Evolutionary conservation across 2,113 vertebrate species (phyloP).

Genomic region (Campylorhamphus procurvoides): DNA sequence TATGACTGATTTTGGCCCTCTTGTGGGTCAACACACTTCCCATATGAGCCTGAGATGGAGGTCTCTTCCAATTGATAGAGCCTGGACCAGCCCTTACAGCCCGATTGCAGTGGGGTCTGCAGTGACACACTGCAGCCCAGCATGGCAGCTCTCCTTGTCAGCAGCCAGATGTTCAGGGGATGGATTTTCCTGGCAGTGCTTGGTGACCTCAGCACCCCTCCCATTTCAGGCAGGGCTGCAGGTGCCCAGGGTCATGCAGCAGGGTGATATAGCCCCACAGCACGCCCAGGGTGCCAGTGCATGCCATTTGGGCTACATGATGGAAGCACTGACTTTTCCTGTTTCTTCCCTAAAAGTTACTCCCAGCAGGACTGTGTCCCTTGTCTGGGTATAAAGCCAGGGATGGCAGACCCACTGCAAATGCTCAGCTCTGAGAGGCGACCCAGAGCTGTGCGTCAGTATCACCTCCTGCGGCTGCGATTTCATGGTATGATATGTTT

Average conservation of each 20-base stretch:
- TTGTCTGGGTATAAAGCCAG: background rate
- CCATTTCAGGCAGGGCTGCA: background rate
- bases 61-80: background rate
- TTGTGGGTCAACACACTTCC: background rate
- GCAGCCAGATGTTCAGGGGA: background rate
- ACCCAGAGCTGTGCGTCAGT: background rate
- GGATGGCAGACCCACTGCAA: background rate
- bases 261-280: background rate
- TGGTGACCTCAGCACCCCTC: background rate
- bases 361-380: background rate
- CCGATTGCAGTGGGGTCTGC: fast-evolving
- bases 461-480: background rate
- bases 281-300: background rate
- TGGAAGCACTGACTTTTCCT: background rate
- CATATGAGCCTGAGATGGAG: fast-evolving
- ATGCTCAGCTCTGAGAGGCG: background rate
- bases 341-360: background rate
- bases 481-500: background rate
- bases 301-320: fast-evolving
- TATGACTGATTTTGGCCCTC: background rate
- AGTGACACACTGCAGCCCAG: background rate
- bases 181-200: background rate
- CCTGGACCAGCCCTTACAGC: fast-evolving
- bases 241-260: fast-evolving
- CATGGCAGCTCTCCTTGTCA: background rate